Conservation (phyloP, 2,113 vertebrate species). For the Serilophus lunatus region DNA sequence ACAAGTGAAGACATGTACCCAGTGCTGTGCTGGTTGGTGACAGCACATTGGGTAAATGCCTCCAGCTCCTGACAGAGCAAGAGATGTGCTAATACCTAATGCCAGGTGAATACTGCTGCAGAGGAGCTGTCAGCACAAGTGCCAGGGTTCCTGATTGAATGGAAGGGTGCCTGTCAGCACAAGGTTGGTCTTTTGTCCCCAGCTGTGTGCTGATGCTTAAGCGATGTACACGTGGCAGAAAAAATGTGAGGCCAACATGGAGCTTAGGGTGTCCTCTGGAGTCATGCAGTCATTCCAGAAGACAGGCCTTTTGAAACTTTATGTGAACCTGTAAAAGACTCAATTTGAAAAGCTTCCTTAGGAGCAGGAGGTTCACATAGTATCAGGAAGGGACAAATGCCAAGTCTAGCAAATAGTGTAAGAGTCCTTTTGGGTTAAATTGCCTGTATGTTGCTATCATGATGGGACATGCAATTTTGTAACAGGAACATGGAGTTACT, state of each 20-base stretch:
- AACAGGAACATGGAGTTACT: background rate
- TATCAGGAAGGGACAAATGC: background rate
- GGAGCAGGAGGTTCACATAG: background rate
- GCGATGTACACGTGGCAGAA: background rate
- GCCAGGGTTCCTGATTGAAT: background rate
- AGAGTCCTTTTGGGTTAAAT: background rate
- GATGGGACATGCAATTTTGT: background rate
- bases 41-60: background rate
- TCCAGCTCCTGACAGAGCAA: background rate
- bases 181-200: background rate
- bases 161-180: background rate
- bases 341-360: background rate
- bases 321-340: background rate
- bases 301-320: background rate
- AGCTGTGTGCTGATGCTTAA: background rate
- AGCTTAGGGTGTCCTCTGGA: background rate
- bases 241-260: background rate
- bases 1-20: background rate
- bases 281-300: background rate
- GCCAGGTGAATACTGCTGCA: background rate
- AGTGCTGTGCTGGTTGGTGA: accelerated
- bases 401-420: background rate
- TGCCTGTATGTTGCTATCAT: background rate
- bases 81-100: background rate
- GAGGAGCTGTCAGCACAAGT: background rate